phyloP scores from a whole-genome alignment of 2,797 vertebrate species.

The Dromococcyx pavoninus region DNA sequence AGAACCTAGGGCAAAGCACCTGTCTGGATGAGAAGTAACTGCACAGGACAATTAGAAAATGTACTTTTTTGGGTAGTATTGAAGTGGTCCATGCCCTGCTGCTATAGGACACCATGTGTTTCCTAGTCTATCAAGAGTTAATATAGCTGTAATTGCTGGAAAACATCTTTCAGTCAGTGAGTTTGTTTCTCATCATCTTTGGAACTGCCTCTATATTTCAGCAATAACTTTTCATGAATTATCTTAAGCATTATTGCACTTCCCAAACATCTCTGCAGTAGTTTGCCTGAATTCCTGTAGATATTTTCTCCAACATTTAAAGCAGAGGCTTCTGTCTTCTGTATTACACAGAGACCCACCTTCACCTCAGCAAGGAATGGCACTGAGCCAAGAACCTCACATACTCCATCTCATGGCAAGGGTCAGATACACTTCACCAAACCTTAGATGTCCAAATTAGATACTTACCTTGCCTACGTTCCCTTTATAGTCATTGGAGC shows the following conservation, averaged over 20 bases:
- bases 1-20: neutral
- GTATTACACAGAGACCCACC: neutral
- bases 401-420: neutral
- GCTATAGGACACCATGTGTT: neutral
- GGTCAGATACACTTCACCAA: neutral
- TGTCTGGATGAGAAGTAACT: neutral
- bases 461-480: neutral
- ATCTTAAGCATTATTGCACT: neutral
- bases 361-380: neutral
- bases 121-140: neutral
- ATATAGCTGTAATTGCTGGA: neutral
- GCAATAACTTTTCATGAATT: neutral
- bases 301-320: neutral
- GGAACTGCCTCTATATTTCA: neutral
- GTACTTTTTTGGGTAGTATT: neutral
- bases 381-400: neutral
- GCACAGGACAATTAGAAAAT: neutral
- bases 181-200: conserved; percentile 3
- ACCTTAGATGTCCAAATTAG: neutral
- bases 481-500: neutral
- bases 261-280: neutral
- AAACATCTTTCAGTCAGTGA: neutral
- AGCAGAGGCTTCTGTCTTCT: neutral
- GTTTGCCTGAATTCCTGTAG: neutral
- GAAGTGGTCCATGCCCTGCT: neutral